phyloP scores from a whole-genome alignment of 2,113 vertebrate genomes.

The Vicugna pacos region DNA sequence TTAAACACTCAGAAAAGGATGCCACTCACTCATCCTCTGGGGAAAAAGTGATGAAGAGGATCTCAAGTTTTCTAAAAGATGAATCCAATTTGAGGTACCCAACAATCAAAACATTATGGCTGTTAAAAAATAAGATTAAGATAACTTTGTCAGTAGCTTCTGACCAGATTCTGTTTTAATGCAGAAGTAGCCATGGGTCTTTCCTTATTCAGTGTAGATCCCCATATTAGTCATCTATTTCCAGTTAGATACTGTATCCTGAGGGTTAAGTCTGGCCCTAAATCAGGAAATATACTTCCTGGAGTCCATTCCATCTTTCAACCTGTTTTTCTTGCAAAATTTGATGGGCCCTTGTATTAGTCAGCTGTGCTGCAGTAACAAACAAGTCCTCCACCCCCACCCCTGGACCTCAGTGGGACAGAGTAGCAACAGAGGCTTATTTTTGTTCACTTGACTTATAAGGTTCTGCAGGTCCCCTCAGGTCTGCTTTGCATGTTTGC shows the following conservation, averaged over 20 bases:
- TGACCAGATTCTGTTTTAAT: not conserved
- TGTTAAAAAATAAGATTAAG: not conserved
- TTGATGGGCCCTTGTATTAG: not conserved
- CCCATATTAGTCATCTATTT: not conserved
- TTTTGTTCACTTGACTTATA: not conserved
- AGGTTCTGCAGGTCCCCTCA: accelerated
- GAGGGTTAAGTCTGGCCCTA: not conserved
- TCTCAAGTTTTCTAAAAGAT: not conserved
- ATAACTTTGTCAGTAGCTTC: not conserved
- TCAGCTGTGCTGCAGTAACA: not conserved
- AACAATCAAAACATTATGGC: not conserved
- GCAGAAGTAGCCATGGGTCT: not conserved
- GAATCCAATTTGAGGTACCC: not conserved
- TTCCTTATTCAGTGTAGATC: not conserved
- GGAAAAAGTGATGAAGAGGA: not conserved
- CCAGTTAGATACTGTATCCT: no score
- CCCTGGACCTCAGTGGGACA: not conserved
- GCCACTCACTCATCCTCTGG: not conserved
- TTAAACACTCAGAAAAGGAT: not conserved
- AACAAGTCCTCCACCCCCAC: not conserved
- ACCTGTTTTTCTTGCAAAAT: not conserved
- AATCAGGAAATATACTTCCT: not conserved
- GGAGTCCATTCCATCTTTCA: not conserved
- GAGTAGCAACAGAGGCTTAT: no score
- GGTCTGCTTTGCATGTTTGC: not conserved